Conservation (phyloP, 2,888 invertebrate species). For the Cheilosia grossa region DNA sequence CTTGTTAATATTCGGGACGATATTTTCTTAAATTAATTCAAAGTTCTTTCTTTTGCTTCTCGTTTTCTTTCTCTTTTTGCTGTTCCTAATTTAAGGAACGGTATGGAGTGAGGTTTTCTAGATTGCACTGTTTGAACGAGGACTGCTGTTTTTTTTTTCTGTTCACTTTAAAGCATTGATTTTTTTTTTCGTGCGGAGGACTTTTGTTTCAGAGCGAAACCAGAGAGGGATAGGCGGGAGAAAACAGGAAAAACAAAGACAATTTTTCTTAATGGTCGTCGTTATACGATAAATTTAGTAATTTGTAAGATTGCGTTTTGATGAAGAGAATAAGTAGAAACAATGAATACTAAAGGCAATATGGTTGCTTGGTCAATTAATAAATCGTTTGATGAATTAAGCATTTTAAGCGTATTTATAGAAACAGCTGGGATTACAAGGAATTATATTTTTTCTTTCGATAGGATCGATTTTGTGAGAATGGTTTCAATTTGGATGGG, state of each 20-base stretch:
- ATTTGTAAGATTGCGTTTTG: conserved; percentile 65
- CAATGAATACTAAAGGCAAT: conserved; percentile 57
- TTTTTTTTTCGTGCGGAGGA: neutral
- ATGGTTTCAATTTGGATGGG: neutral
- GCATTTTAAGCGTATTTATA: neutral
- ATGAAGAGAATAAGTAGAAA: conserved; percentile 60
- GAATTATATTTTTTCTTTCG: neutral
- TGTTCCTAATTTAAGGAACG: conserved; percentile 54
- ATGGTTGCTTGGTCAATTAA: conserved; percentile 52
- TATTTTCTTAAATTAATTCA: conserved; percentile 72
- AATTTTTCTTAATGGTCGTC: conserved; percentile 46
- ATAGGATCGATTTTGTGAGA: neutral
- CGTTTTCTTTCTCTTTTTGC: conserved; percentile 13
- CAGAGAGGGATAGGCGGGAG: neutral
- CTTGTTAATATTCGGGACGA: conserved; percentile 68
- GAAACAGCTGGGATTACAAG: conserved; percentile 14
- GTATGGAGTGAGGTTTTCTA: conserved; percentile 38
- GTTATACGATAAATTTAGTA: conserved; percentile 58
- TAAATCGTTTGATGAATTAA: conserved; percentile 58
- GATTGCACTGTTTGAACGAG: conserved; percentile 37
- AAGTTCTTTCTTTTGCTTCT: conserved; percentile 54
- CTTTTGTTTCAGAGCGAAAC: conserved; percentile 27
- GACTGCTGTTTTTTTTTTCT: conserved; percentile 4
- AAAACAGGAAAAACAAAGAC: conserved; percentile 19
- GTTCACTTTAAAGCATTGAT: conserved; percentile 45